These are phyloP conservation scores for Gopherus flavomarginatus DNA, from an alignment of 2,113 vertebrate genomes.

Conservation along the genomic window DNA sequence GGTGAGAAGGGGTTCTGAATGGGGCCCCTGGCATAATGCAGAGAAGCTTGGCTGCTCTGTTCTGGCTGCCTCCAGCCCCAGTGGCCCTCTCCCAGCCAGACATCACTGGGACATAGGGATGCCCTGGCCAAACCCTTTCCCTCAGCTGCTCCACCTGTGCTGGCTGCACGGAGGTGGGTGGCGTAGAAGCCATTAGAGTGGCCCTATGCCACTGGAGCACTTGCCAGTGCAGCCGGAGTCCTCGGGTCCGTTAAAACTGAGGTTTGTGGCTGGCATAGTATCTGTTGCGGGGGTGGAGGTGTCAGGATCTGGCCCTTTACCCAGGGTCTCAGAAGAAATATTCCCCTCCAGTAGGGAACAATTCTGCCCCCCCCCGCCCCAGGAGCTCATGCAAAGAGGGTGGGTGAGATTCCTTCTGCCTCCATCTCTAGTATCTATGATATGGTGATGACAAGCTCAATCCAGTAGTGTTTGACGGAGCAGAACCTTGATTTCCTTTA, in stretches of 20 bases:
- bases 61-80: background rate
- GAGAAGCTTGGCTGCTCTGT: background rate
- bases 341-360: background rate
- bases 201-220: background rate
- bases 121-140: background rate
- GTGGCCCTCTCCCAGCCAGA: background rate
- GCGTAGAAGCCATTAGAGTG: background rate
- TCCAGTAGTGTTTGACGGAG: background rate
- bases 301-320: background rate
- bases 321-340: background rate
- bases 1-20: background rate
- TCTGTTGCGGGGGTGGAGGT: background rate
- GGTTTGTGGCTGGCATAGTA: background rate
- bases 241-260: background rate
- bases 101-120: background rate
- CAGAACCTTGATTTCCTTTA: background rate
- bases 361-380: accelerated
- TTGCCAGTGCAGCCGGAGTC: background rate
- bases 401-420: background rate
- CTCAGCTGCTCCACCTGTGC: background rate
- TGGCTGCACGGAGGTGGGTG: background rate
- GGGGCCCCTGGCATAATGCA: background rate
- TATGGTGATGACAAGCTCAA: background rate
- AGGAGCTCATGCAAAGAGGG: background rate
- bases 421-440: background rate